Percentiles rank a stretch among this genome's conserved stretches.
These are phyloP conservation scores for Mormoops blainvillei DNA, from an alignment of 2,113 vertebrate genomes.

Conservation along the genomic window DNA sequence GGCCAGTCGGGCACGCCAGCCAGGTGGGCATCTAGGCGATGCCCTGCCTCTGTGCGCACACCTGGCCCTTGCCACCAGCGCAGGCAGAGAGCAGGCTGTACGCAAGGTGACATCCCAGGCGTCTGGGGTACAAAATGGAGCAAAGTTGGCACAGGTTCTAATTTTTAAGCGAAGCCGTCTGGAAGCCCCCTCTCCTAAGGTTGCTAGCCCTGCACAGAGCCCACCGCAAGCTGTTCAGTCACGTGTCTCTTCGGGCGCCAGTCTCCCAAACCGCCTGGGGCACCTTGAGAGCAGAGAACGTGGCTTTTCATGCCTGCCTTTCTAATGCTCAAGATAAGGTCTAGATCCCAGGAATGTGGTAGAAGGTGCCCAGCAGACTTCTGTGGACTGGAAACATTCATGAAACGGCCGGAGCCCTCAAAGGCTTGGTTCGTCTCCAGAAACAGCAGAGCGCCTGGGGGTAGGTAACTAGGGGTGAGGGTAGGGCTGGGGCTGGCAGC, in stretches of 20 bases:
- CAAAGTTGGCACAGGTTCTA: background rate
- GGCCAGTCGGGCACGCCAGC: background rate
- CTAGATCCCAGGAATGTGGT: background rate
- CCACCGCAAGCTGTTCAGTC: background rate
- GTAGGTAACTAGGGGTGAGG: background rate
- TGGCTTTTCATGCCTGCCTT: background rate
- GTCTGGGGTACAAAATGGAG: background rate
- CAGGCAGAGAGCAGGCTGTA: background rate
- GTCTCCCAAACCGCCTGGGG: background rate
- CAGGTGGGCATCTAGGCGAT: background rate
- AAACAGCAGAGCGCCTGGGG: background rate
- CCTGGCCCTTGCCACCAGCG: background rate
- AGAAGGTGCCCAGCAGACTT: background rate
- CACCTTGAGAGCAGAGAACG: background rate
- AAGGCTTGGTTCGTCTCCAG: background rate
- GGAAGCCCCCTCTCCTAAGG: background rate
- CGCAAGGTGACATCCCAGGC: too few species aligned
- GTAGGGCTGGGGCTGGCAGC: accelerated
- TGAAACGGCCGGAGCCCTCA: background rate
- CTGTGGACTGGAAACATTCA: background rate
- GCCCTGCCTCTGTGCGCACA: background rate
- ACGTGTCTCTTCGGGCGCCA: background rate
- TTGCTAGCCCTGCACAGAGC: too few species aligned
- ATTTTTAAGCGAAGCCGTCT: background rate
- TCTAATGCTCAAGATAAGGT: background rate